A percentile compares a stretch with the other conserved stretches of the same genome.
phyloP scores from a whole-genome alignment of 2,888 invertebrate genomes.

The Dascillus cervinus region DNA sequence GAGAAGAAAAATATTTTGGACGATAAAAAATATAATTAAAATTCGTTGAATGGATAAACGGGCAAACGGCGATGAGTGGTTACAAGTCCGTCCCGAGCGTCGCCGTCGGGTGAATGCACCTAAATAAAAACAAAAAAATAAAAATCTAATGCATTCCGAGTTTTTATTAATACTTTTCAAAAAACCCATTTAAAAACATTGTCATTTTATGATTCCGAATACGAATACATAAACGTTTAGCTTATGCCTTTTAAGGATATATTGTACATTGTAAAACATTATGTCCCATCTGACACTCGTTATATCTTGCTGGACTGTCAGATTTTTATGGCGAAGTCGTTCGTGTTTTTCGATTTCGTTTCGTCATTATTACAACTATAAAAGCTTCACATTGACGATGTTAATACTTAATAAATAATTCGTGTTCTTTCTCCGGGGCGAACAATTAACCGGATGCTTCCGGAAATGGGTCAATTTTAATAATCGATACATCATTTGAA shows the following conservation, averaged over 20 bases:
- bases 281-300: slow-evolving; percentile 26
- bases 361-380: slow-evolving; percentile 14
- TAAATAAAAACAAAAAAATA: slow-evolving; percentile 24
- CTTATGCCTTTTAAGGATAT: slow-evolving; percentile 31
- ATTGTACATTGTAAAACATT: slow-evolving; percentile 34
- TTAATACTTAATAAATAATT: background rate
- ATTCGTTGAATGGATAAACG: no score
- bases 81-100: no score
- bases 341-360: slow-evolving; percentile 16
- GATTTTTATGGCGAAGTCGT: slow-evolving; percentile 21
- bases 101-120: no score
- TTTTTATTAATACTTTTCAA: slow-evolving; percentile 29
- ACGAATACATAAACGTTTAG: slow-evolving; percentile 29
- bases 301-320: slow-evolving; percentile 21
- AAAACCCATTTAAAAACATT: slow-evolving; percentile 30
- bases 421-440: no score
- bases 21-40: no score
- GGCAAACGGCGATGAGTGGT: no score
- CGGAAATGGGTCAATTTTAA: slow-evolving; percentile 10
- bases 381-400: background rate
- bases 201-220: slow-evolving; percentile 32
- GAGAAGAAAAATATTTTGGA: no score
- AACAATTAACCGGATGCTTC: no score
- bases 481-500: slow-evolving; percentile 10
- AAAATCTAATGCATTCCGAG: slow-evolving; percentile 26